Base-by-base conservation (phyloP, 2,797 vertebrate genomes). In the Spheniscus humboldti region DNA sequence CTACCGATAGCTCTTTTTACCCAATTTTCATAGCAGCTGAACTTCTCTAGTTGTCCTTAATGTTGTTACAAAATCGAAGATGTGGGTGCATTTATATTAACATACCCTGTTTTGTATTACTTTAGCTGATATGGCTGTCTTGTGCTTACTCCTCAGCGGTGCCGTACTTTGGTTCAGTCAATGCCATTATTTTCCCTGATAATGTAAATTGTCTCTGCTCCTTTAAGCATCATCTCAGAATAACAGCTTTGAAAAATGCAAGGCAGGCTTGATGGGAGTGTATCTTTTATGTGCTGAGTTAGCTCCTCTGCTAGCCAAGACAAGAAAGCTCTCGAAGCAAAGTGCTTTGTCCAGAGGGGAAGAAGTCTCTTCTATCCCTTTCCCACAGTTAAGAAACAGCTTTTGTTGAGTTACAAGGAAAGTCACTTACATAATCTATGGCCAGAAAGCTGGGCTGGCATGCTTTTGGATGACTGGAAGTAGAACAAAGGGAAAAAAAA, bases 271-370 rank as follows among this genome's bases (percentile, higher is more conserved):
- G 76, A 84, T 68, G 71, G 73, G 76, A 90, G 43, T 56, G 37
- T 91, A 2, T 88, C 27, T 72, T 79, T 87, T 71, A 53, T 89
- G 83, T 89, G 93, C 94, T 95, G 86, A 96, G n/a, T 91, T 93
- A 87, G 77, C 71, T 95, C 30, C n/a, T 85, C 83, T 92, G 59
- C 67, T 75, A 93, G 74, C 88, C 92, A 96, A 86, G 86, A 55
- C 59, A 88, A 71, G 81, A 95, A 86, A 85, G n/a, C 57, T 91
- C 81, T 83, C 64, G 86, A 77, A 92, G 68, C 11, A 14, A 87
- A 96, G 37, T 88, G 53, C 57, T 94, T 92, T 89, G 80, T 96
- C 79, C 83, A 92, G 83, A 89, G 56, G 74, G 77, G 48, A 87
- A 88, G 71, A 93, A 93, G 52, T 85, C 48, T 96, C 67, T 91